Conservation (phyloP, 2,113 vertebrate species). For the Rhodinocichla rosea region DNA sequence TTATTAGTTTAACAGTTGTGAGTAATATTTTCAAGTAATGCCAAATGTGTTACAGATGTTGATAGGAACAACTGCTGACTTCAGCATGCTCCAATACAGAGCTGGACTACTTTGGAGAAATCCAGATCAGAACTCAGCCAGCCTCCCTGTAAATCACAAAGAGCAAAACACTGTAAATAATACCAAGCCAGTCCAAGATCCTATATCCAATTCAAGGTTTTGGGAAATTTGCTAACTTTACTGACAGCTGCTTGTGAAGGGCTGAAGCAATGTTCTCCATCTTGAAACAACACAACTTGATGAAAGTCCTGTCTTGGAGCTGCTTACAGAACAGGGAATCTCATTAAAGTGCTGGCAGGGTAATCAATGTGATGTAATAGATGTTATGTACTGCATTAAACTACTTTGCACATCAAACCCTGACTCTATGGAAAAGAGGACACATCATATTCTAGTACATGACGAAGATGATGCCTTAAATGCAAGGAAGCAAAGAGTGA, state of each 20-base stretch:
- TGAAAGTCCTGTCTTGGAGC: neutral
- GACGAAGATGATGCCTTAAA: neutral
- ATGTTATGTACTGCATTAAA: neutral
- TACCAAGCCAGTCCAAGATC: neutral
- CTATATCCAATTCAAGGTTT: neutral
- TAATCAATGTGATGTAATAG: neutral
- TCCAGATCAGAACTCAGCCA: neutral
- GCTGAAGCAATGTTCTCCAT: neutral
- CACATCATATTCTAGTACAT: neutral
- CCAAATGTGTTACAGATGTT: constrained; percentile 58
- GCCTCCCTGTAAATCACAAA: neutral
- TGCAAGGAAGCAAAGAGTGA: neutral
- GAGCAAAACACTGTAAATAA: constrained; percentile 15
- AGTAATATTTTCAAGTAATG: constrained; percentile 50
- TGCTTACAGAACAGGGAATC: neutral
- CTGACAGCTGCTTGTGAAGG: neutral
- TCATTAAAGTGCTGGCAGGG: neutral
- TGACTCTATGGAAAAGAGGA: neutral
- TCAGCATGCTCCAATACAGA: neutral
- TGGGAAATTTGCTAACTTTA: neutral
- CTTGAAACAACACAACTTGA: neutral
- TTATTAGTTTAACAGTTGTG: constrained; percentile 26
- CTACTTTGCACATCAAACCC: neutral
- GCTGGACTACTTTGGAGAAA: constrained; percentile 1
- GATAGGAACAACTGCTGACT: constrained; percentile 34